Evolutionary conservation across 2,113 vertebrate genomes (phyloP).

Genomic region (Gopherus flavomarginatus): DNA sequence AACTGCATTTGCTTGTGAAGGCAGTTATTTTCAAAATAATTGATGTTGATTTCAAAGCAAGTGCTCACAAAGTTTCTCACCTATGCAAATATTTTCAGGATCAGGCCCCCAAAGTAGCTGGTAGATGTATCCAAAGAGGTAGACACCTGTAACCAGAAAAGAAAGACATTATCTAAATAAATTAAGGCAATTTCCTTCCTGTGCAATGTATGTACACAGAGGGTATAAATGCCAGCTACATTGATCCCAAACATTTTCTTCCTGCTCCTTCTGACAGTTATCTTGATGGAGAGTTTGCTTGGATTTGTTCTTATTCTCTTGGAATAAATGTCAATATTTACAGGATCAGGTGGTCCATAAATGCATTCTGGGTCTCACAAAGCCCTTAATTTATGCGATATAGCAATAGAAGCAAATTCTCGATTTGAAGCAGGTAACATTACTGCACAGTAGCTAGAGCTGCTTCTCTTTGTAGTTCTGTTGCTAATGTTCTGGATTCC

Average conservation of each 20-base stretch:
- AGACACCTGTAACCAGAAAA: not conserved
- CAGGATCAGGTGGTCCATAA: not conserved
- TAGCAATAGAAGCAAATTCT: not conserved
- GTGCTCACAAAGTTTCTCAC: not conserved
- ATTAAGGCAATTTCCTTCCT: not conserved
- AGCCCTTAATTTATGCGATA: not conserved
- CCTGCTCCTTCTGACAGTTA: not conserved
- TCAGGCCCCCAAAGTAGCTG: not conserved
- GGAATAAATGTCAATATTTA: not conserved
- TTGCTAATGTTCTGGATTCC: not conserved
- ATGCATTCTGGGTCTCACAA: not conserved
- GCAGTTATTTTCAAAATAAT: not conserved
- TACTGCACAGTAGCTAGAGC: not conserved
- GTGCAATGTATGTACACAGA: not conserved
- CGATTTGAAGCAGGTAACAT: not conserved
- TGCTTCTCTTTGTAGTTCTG: not conserved
- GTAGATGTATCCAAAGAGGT: not conserved
- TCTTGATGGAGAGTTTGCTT: not conserved
- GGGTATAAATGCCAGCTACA: not conserved
- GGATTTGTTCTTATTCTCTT: fast-evolving
- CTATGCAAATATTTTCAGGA: not conserved
- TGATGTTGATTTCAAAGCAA: not conserved
- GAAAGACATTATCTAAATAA: not conserved
- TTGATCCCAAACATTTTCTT: not conserved
- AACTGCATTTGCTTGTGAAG: not conserved